Percentiles rank a stretch among this genome's conserved stretches.
These are phyloP conservation scores for Benitochromis conjunctus DNA, from an alignment of 2,113 vertebrate species.

Conservation along the genomic window DNA sequence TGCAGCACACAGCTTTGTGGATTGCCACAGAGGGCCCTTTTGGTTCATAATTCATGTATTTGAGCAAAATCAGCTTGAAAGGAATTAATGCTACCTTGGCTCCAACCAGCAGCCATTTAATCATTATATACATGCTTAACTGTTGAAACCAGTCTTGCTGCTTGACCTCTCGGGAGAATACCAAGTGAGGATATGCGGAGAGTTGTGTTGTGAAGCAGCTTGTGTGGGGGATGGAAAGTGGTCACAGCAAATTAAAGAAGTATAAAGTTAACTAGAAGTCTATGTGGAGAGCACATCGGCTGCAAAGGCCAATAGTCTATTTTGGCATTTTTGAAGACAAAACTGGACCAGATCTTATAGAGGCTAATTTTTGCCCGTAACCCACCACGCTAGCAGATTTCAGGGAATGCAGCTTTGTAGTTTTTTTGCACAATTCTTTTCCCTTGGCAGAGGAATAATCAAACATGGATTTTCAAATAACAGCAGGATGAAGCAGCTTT, in stretches of 20 bases:
- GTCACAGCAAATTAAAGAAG: background rate
- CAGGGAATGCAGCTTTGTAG: background rate
- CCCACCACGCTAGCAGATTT: background rate
- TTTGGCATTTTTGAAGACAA: background rate
- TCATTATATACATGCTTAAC: constrained; percentile 25
- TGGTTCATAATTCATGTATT: constrained; percentile 52
- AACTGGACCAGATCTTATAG: background rate
- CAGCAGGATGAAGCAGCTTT: background rate
- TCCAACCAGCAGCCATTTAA: constrained; percentile 25
- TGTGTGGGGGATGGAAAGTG: background rate
- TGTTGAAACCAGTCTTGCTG: background rate
- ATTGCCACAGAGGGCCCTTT: constrained; percentile 8
- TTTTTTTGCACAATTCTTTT: background rate
- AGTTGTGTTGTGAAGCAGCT: background rate
- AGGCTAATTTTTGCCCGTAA: background rate
- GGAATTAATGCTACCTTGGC: constrained; percentile 4
- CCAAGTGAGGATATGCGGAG: background rate
- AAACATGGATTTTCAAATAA: background rate
- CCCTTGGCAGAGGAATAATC: background rate
- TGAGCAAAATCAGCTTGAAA: constrained; percentile 29
- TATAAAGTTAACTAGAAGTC: background rate
- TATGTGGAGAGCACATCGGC: background rate
- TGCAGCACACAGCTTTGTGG: constrained; percentile 1
- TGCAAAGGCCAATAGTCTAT: background rate
- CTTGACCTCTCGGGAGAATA: background rate